Evolutionary conservation across 2,797 vertebrate species (phyloP).

Genomic region (Chanos chanos): DNA sequence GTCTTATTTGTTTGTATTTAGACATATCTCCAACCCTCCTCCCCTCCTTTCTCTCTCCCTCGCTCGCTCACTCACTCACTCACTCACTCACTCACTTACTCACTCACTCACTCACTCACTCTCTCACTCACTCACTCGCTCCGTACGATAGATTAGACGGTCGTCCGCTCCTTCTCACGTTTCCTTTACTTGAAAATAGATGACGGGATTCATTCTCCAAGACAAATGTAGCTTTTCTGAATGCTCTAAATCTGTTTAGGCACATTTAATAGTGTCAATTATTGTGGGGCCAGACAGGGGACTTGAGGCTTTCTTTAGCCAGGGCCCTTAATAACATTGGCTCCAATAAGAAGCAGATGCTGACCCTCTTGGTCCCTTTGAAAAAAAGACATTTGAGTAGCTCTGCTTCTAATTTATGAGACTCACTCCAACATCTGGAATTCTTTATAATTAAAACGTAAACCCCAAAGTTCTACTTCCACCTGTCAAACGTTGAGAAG

Average conservation of each 20-base stretch:
- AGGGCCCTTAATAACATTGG: conserved; percentile 97
- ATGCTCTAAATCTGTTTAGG: conserved; percentile 96
- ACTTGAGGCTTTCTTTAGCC: conserved; percentile 90
- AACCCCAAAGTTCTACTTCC: conserved; percentile 97
- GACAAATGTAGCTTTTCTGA: conserved; percentile 98
- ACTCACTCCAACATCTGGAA: conserved; percentile 97
- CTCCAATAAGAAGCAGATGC: conserved; percentile 99
- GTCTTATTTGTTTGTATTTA: conserved; percentile 62
- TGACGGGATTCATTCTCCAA: conserved; percentile 90
- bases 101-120: conserved; percentile 18
- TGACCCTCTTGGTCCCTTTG: conserved; percentile 91
- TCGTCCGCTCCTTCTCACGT: conserved; percentile 53
- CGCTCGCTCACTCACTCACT: too few species aligned
- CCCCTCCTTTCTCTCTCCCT: too few species aligned
- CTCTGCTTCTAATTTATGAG: conserved; percentile 98
- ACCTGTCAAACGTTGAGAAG: conserved; percentile 99
- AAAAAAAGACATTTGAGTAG: conserved; percentile 96
- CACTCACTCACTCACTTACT: too few species aligned
- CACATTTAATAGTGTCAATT: conserved; percentile 99
- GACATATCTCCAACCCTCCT: conserved; percentile 44
- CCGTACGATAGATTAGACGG: conserved; percentile 51
- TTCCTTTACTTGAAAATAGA: conserved; percentile 81
- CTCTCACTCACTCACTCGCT: conserved; percentile 12
- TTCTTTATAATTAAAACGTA: conserved; percentile 99
- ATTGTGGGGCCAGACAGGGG: conserved; percentile 86